A percentile compares a stretch with the other conserved stretches of the same genome.
Evolutionary conservation across 2,888 invertebrate genomes (phyloP).

Genomic region (Orthosia gothica): DNA sequence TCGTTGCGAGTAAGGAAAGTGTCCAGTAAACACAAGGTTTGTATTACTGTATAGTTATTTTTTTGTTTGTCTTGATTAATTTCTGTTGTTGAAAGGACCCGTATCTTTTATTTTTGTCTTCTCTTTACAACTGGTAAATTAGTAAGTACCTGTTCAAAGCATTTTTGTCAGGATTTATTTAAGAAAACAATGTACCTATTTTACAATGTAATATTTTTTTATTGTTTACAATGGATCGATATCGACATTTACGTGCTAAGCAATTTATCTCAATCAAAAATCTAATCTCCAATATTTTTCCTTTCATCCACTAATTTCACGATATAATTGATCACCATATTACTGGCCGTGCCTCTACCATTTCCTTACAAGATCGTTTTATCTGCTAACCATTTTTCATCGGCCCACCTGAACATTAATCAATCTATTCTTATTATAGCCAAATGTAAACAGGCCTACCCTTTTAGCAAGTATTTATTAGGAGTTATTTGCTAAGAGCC

Average conservation of each 20-base stretch:
- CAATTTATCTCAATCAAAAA: slow-evolving; percentile 24
- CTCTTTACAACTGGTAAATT: neutral
- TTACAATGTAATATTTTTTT: neutral
- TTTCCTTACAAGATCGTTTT: slow-evolving; percentile 50
- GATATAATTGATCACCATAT: slow-evolving; percentile 41
- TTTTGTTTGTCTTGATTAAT: neutral
- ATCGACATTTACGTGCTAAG: neutral
- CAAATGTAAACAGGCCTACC: slow-evolving; percentile 67
- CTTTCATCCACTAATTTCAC: slow-evolving; percentile 1
- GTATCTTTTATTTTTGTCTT: neutral
- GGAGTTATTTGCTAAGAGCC: slow-evolving; percentile 64
- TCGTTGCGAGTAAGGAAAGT: slow-evolving; percentile 4
- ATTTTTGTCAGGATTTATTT: neutral
- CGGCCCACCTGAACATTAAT: slow-evolving; percentile 65
- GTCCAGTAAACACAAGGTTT: neutral
- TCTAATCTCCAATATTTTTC: slow-evolving; percentile 27
- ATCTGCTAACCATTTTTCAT: slow-evolving; percentile 65
- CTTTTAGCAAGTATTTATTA: slow-evolving; percentile 71
- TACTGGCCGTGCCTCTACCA: slow-evolving; percentile 31
- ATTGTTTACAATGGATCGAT: neutral
- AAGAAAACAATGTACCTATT: neutral
- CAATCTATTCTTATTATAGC: slow-evolving; percentile 67
- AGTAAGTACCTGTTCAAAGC: neutral
- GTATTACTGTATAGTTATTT: neutral
- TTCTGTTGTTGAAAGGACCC: neutral